These are phyloP conservation scores for Halcyon badia DNA, from an alignment of 2,797 vertebrate genomes.

Conservation along the genomic window DNA sequence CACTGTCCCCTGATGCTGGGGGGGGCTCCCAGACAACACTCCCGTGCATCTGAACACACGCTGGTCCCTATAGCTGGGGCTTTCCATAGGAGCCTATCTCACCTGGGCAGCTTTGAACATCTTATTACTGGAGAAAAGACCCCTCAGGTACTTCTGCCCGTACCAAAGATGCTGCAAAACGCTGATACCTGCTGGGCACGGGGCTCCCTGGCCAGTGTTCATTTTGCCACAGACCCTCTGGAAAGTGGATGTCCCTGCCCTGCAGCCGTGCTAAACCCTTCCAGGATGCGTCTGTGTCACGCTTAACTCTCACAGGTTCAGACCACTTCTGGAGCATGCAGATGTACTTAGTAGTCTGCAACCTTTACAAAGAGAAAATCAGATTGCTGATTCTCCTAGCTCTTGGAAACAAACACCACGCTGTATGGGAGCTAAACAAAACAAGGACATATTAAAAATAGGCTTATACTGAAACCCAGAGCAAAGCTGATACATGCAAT, in stretches of 20 bases:
- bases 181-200: fast-evolving
- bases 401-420: background rate
- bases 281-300: fast-evolving
- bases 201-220: background rate
- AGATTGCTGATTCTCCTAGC: background rate
- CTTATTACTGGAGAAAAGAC: background rate
- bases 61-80: background rate
- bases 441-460: background rate
- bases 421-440: background rate
- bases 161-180: fast-evolving
- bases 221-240: background rate
- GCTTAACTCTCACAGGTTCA: background rate
- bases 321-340: fast-evolving
- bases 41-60: fast-evolving
- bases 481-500: background rate
- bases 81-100: background rate
- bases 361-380: background rate
- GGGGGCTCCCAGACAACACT: fast-evolving
- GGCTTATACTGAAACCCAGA: background rate
- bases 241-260: background rate
- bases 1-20: fast-evolving
- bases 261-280: background rate
- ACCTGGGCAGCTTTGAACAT: background rate
- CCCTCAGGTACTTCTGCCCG: fast-evolving
- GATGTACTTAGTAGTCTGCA: background rate